A percentile compares a stretch with the other conserved stretches of the same genome.
Conservation (phyloP, 2,113 vertebrate species). For the Phalacrocorax aristotelis region DNA sequence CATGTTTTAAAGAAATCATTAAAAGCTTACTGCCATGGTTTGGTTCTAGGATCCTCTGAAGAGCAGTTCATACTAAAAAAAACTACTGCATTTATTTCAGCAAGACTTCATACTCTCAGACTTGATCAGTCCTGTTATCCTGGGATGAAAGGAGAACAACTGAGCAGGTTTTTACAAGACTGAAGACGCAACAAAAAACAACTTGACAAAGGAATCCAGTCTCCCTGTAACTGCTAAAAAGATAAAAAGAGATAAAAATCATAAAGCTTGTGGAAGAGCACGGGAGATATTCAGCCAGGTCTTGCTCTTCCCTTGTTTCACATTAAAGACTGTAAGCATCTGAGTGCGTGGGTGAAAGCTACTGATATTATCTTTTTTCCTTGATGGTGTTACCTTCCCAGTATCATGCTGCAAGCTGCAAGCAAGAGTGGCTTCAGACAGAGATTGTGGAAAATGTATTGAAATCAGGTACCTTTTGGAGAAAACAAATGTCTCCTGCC, state of each 20-base stretch:
- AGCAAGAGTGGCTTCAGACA: not conserved
- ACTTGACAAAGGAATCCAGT: not conserved
- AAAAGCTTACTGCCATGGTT: not conserved
- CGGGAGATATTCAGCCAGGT: not conserved
- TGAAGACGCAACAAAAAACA: not conserved
- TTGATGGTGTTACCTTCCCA: not conserved
- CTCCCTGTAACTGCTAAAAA: not conserved
- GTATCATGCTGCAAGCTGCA: not conserved
- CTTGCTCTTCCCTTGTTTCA: not conserved
- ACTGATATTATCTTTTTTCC: not conserved
- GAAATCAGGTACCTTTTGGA: not conserved
- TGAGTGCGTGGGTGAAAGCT: not conserved
- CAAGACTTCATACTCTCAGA: not conserved
- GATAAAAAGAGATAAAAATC: not conserved
- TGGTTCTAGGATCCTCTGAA: not conserved
- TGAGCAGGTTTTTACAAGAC: not conserved
- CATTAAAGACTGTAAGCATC: not conserved
- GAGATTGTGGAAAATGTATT: not conserved
- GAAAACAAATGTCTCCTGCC: not conserved
- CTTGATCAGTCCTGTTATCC: not conserved
- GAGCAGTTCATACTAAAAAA: not conserved
- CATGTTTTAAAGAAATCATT: conserved; percentile 3
- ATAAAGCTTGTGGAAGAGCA: not conserved
- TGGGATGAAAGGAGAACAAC: not conserved
- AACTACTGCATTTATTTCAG: not conserved